These are phyloP conservation scores for Formica selysi DNA, from an alignment of 1,140 invertebrate species.

Conservation along the genomic window DNA sequence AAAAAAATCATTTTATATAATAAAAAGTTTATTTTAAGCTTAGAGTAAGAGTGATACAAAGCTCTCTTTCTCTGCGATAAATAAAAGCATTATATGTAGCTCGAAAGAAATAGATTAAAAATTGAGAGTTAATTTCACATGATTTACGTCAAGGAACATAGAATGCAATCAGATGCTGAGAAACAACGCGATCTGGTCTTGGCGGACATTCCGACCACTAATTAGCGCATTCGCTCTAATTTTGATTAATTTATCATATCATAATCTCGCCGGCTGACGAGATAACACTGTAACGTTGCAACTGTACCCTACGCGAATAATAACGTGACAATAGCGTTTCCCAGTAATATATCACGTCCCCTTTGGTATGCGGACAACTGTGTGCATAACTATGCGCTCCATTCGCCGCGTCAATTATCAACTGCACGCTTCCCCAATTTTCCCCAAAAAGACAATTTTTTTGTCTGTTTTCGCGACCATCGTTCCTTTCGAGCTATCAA, in stretches of 20 bases:
- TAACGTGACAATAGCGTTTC: conserved; percentile 64
- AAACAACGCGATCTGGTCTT: not conserved
- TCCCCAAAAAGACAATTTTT: conserved; percentile 1
- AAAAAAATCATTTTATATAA: not conserved
- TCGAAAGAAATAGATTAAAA: not conserved
- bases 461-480: not conserved
- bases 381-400: conserved; percentile 45
- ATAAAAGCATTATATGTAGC: not conserved
- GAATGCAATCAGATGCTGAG: conserved; percentile 6
- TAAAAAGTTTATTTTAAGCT: not conserved
- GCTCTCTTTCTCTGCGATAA: not conserved
- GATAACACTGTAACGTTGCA: conserved; percentile 37
- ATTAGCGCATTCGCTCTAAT: conserved; percentile 53
- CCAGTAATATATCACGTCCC: conserved; percentile 55
- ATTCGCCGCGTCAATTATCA: conserved; percentile 57
- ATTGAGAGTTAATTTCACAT: not conserved
- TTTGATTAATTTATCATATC: conserved; percentile 65
- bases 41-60: not conserved
- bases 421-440: conserved; percentile 4
- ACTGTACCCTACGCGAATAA: conserved; percentile 39
- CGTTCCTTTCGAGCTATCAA: not conserved
- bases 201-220: conserved; percentile 11
- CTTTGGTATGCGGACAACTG: conserved; percentile 46
- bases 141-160: not conserved
- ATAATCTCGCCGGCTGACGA: conserved; percentile 56